Conservation (phyloP, 2,888 invertebrate genomes). For the Xanthostigma xanthostigma region DNA sequence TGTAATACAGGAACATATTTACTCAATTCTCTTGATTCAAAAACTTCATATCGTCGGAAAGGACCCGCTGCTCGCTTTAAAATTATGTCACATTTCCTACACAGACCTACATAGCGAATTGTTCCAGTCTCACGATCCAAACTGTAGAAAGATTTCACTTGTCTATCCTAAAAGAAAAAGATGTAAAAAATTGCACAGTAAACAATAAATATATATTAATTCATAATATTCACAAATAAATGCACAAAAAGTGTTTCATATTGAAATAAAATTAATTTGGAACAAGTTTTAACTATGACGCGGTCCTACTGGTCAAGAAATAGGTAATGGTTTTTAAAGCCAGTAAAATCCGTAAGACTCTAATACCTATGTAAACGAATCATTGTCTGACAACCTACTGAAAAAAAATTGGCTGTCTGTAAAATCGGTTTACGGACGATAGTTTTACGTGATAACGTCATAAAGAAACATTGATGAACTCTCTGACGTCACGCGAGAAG, state of each 20-base stretch:
- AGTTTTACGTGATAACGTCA: too few relatives aligned
- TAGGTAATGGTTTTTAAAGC: too few relatives aligned
- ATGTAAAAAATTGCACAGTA: neutral
- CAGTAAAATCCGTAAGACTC: too few relatives aligned
- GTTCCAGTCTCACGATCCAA: constrained; percentile 1
- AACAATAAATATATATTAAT: neutral
- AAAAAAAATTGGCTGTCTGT: too few relatives aligned
- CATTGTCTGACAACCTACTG: too few relatives aligned
- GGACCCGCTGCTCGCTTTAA: neutral
- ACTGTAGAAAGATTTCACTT: neutral
- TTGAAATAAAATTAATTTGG: neutral
- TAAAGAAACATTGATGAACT: too few relatives aligned
- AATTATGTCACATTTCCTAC: neutral
- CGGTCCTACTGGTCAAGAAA: too few relatives aligned
- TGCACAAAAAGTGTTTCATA: neutral
- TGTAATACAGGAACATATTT: neutral
- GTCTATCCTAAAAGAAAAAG: neutral
- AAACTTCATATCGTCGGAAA: neutral
- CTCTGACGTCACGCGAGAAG: too few relatives aligned
- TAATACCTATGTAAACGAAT: too few relatives aligned
- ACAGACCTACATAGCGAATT: neutral
- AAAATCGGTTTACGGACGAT: too few relatives aligned
- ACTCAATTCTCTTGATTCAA: constrained; percentile 1
- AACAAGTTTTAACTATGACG: neutral
- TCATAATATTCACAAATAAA: neutral